Conservation (phyloP, 2,113 vertebrate genomes). For the Prinia subflava region DNA sequence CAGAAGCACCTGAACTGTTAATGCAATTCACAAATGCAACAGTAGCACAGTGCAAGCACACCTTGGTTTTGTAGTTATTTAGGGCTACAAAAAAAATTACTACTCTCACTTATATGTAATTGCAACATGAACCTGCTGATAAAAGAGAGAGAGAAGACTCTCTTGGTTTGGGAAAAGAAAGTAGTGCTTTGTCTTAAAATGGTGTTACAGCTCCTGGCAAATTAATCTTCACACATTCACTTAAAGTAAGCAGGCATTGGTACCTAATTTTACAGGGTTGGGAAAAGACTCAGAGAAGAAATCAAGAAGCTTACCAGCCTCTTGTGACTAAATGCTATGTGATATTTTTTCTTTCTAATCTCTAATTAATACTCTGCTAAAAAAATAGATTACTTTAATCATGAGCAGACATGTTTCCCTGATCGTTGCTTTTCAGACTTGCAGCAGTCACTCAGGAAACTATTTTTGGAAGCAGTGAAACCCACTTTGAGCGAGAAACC, state of each 20-base stretch:
- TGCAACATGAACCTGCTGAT: not conserved
- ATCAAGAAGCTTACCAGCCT: conserved; percentile 52
- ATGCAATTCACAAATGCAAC: not conserved
- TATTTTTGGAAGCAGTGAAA: conserved; percentile 66
- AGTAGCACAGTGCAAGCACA: not conserved
- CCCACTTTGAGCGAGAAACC: conserved; percentile 55
- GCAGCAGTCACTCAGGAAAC: conserved; percentile 50
- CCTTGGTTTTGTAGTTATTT: not conserved
- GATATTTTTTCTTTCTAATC: conserved; percentile 48
- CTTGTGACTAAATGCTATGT: conserved; percentile 50
- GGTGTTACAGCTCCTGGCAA: not conserved
- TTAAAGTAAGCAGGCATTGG: not conserved
- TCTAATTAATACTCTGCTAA: conserved; percentile 71
- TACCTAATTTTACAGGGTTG: not conserved
- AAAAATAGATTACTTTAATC: conserved; percentile 67
- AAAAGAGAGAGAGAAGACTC: not conserved
- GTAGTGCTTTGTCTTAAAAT: not conserved
- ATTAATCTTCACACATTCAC: not conserved
- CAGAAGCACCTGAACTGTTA: not conserved
- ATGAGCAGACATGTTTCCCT: conserved; percentile 61
- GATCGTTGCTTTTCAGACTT: conserved; percentile 53
- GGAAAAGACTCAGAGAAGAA: not conserved
- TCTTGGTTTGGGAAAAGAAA: not conserved
- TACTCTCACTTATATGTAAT: not conserved
- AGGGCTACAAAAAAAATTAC: not conserved